Conservation (phyloP, 2,113 vertebrate species). For the Lagopus leucura region DNA sequence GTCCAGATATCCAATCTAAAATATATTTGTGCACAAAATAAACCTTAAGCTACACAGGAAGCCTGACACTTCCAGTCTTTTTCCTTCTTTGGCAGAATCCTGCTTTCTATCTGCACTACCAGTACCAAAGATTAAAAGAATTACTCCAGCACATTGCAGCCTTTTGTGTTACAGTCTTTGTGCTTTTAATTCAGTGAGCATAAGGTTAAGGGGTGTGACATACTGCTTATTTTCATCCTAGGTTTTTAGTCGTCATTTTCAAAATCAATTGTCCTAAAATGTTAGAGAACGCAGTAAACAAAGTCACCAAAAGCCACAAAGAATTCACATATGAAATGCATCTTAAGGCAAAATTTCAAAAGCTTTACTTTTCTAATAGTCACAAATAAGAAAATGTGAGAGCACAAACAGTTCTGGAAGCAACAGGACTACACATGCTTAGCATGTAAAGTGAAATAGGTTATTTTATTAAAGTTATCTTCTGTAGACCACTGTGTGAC, state of each 20-base stretch:
- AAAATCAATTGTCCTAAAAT: not conserved
- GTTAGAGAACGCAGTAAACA: not conserved
- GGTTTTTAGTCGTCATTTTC: not conserved
- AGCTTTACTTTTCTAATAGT: not conserved
- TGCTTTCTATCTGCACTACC: not conserved
- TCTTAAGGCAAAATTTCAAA: not conserved
- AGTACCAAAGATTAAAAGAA: not conserved
- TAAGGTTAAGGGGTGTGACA: not conserved
- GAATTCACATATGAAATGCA: not conserved
- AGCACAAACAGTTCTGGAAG: not conserved
- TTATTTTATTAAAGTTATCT: not conserved
- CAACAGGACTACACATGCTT: not conserved
- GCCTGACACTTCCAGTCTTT: not conserved
- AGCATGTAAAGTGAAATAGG: not conserved
- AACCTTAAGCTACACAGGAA: not conserved
- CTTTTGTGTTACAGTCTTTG: not conserved
- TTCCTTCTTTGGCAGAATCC: not conserved
- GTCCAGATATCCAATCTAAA: not conserved
- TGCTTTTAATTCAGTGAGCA: not conserved
- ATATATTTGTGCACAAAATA: not conserved
- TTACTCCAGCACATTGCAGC: not conserved
- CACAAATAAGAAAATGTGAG: not conserved
- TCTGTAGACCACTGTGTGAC: not conserved
- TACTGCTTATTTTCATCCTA: not conserved
- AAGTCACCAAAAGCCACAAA: not conserved